A percentile compares a stretch with the other conserved stretches of the same genome.
These are phyloP conservation scores for Sesia bembeciformis DNA, from an alignment of 2,888 invertebrate species.

Conservation along the genomic window DNA sequence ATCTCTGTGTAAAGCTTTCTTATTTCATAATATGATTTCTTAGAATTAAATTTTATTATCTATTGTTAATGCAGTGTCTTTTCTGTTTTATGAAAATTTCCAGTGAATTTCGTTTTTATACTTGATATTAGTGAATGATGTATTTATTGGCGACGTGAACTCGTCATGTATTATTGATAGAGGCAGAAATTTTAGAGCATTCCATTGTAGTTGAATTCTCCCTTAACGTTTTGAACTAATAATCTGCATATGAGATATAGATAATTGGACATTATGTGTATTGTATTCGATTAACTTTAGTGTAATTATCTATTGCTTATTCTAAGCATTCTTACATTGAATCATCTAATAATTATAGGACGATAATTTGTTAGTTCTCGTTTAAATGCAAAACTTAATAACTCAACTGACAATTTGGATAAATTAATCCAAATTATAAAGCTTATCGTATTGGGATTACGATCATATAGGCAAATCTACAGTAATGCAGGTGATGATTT, in stretches of 20 bases:
- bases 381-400: background rate
- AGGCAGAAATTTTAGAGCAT: constrained; percentile 46
- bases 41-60: background rate
- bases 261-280: constrained; percentile 9
- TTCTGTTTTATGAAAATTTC: constrained; percentile 18
- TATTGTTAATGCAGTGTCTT: background rate
- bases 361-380: constrained; percentile 18
- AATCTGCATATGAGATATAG: background rate
- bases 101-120: constrained; percentile 34
- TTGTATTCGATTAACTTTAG: constrained; percentile 38
- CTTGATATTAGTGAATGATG: constrained; percentile 37
- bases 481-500: constrained; percentile 34
- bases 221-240: constrained; percentile 16
- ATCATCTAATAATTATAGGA: constrained; percentile 23
- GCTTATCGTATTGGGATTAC: constrained; percentile 15
- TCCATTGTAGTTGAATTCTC: constrained; percentile 48
- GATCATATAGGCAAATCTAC: constrained; percentile 29
- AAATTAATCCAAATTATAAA: background rate
- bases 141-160: constrained; percentile 10
- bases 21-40: background rate
- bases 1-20: background rate
- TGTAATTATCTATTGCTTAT: constrained; percentile 41
- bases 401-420: background rate
- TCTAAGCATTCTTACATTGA: constrained; percentile 30
- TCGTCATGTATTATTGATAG: constrained; percentile 18